phyloP scores from a whole-genome alignment of 2,797 vertebrate species.

The Poeciliopsis turneri region DNA sequence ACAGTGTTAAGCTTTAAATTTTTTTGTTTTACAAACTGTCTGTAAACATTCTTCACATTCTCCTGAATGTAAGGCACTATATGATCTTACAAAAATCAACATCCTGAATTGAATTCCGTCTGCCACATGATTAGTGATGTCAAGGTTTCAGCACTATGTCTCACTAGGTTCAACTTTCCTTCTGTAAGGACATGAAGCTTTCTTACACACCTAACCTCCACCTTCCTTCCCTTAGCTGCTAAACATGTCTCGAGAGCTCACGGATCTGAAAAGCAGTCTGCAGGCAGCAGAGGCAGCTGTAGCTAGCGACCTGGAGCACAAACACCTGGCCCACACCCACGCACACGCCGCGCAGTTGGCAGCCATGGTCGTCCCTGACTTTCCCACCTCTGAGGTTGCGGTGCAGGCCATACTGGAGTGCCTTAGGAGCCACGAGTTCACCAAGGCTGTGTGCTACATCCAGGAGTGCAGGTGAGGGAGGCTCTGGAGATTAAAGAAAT shows the following conservation, averaged over 20 bases:
- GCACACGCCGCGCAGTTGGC: constrained; percentile 69
- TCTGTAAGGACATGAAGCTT: constrained; percentile 12
- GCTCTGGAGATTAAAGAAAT: background rate
- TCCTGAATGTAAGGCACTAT: no score
- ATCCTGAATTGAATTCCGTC: no score
- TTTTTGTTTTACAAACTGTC: background rate
- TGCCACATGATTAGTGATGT: background rate
- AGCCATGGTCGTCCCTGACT: constrained; percentile 82
- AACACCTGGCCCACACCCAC: constrained; percentile 78
- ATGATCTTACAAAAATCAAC: no score
- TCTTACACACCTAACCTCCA: background rate
- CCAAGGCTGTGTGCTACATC: constrained; percentile 92
- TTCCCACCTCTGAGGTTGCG: constrained; percentile 90
- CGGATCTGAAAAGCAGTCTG: constrained; percentile 90
- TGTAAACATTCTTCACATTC: background rate
- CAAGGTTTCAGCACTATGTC: constrained; percentile 7
- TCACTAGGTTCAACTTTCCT: background rate
- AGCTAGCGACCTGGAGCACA: constrained; percentile 83
- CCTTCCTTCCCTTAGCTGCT: constrained; percentile 81
- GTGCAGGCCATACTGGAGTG: constrained; percentile 97
- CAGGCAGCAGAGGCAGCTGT: constrained; percentile 90
- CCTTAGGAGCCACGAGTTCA: constrained; percentile 92
- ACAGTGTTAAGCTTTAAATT: background rate
- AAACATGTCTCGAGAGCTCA: constrained; percentile 98
- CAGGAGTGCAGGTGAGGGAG: constrained; percentile 91